These are phyloP conservation scores for Bos indicus DNA, from an alignment of 2,113 vertebrate genomes.

Conservation along the genomic window DNA sequence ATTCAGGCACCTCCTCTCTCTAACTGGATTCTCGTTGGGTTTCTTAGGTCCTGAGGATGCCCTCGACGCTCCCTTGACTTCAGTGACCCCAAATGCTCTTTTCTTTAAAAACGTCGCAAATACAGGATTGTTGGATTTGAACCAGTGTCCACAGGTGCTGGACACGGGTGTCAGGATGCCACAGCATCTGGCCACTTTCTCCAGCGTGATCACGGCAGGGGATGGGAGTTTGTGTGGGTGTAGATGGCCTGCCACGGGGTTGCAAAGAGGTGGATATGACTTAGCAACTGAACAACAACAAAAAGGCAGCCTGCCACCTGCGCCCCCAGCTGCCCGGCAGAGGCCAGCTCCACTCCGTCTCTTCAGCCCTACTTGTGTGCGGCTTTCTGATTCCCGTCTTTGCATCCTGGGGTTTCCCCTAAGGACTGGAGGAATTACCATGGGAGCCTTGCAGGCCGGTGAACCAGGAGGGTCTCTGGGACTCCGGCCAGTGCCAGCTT, in stretches of 20 bases:
- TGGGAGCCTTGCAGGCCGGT: neutral
- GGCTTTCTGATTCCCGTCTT: neutral
- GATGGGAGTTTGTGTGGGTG: neutral
- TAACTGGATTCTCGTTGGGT: neutral
- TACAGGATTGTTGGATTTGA: neutral
- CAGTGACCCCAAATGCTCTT: neutral
- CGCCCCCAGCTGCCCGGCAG: neutral
- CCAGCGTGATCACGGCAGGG: too few species aligned
- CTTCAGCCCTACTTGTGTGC: too few species aligned
- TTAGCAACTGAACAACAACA: neutral
- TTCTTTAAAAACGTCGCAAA: neutral
- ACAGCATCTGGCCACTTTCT: neutral
- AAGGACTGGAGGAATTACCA: fast-evolving
- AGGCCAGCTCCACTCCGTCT: neutral
- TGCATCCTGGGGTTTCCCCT: neutral
- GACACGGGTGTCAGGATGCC: neutral
- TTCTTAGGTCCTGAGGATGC: neutral
- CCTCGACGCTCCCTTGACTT: neutral
- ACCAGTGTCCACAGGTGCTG: neutral
- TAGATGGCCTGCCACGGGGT: neutral
- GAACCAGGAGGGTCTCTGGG: neutral
- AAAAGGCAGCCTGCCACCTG: neutral
- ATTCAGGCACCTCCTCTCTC: too few species aligned
- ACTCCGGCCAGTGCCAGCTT: too few species aligned
- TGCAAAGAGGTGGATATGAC: neutral